Conservation (phyloP, 2,797 vertebrate genomes). For the Aplochiton taeniatus region DNA sequence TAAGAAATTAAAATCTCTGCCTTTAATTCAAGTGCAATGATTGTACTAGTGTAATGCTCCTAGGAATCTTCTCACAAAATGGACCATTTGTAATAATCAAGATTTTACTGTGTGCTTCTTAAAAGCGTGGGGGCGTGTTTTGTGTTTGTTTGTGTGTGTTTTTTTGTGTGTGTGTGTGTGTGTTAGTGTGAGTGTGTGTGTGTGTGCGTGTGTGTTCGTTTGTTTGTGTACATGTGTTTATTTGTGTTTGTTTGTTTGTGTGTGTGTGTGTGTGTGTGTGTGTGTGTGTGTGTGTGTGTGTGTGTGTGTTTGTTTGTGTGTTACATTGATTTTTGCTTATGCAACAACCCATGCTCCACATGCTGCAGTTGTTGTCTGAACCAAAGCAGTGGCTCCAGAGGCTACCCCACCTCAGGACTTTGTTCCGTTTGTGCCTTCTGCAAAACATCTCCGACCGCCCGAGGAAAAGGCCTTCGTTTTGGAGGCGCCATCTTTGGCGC, state of each 20-base stretch:
- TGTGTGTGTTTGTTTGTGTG: no score
- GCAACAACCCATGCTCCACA: no score
- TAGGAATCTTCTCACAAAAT: constrained; percentile 47
- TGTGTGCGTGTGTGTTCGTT: no score
- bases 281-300: no score
- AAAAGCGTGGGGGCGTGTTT: constrained; percentile 34
- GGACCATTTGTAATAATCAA: constrained; percentile 50
- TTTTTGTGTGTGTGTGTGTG: no score
- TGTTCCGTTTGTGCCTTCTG: not conserved
- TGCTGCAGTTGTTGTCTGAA: no score
- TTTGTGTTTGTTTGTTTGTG: no score
- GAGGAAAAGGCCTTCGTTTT: not conserved
- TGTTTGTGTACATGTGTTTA: not conserved
- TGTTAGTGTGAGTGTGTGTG: no score
- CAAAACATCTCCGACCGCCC: not conserved
- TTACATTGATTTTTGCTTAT: no score
- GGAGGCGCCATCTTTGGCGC: constrained; percentile 1
- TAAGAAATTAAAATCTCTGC: not conserved
- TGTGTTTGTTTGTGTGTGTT: constrained; percentile 1
- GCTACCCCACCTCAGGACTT: not conserved
- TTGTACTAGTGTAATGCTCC: constrained; percentile 38
- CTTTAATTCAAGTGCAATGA: constrained; percentile 35
- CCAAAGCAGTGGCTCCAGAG: no score
- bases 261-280: no score
- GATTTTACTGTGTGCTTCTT: constrained; percentile 25